These are phyloP conservation scores for Plotosus lineatus DNA, from an alignment of 2,113 vertebrate species.

Conservation along the genomic window DNA sequence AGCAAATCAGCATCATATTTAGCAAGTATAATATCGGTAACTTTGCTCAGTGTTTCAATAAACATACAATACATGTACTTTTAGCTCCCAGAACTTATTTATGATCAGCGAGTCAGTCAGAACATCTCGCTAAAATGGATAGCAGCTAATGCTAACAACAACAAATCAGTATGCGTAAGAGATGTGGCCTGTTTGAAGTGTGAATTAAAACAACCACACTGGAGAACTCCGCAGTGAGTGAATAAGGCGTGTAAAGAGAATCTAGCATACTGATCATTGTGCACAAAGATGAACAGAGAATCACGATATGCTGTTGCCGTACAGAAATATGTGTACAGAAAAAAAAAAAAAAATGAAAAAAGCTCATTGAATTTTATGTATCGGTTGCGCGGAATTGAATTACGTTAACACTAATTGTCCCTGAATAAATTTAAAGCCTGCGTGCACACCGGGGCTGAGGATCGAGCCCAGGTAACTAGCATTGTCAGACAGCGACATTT, in stretches of 20 bases:
- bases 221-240: neutral
- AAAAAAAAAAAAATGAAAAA: neutral
- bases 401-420: neutral
- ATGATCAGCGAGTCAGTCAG: neutral
- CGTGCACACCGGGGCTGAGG: neutral
- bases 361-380: neutral
- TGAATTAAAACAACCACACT: neutral
- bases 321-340: neutral
- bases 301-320: neutral
- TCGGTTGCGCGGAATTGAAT: neutral
- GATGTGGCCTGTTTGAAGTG: neutral
- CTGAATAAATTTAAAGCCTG: neutral
- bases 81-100: neutral
- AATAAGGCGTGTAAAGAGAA: neutral
- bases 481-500: neutral
- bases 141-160: neutral
- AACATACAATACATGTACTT: too few relatives aligned
- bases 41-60: neutral
- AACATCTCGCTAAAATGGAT: neutral
- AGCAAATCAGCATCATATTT: neutral
- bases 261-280: neutral
- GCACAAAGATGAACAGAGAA: neutral
- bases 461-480: neutral
- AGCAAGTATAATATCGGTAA: neutral
- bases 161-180: neutral